phyloP scores from a whole-genome alignment of 2,888 invertebrate genomes.

The Perdita meconis region DNA sequence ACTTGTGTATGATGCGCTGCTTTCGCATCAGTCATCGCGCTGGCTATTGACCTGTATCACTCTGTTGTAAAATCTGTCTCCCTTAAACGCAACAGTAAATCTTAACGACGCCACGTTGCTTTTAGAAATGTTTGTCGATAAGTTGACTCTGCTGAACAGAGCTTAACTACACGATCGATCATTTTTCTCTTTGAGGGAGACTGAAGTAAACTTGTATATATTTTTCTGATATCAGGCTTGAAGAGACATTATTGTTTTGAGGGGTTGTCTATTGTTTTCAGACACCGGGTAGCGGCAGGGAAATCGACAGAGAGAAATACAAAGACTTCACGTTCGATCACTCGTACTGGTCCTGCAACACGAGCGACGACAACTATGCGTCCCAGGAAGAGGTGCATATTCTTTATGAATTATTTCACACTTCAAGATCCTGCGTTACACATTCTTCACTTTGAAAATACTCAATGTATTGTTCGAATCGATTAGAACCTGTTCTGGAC shows the following conservation, averaged over 20 bases:
- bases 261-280: constrained; percentile 63
- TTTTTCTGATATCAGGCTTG: neutral
- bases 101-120: too few species aligned
- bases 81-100: too few species aligned
- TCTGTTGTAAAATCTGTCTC: neutral
- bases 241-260: constrained; percentile 6
- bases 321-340: constrained; percentile 96
- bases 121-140: neutral
- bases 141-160: neutral
- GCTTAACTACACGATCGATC: neutral
- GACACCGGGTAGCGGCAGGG: constrained; percentile 86
- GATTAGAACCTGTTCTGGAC: too few species aligned
- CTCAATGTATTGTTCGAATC: too few species aligned
- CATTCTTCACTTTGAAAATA: too few species aligned
- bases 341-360: constrained; percentile 94
- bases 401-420: too few species aligned
- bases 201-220: neutral
- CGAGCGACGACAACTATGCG: constrained; percentile 89
- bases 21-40: constrained; percentile 20
- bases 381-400: constrained; percentile 90
- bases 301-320: constrained; percentile 87
- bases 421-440: too few species aligned
- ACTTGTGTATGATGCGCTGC: constrained; percentile 24
- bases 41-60: constrained; percentile 24
- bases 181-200: neutral